Evolutionary conservation across 2,113 vertebrate species (phyloP).

Genomic region (Megaceryle torquata): DNA sequence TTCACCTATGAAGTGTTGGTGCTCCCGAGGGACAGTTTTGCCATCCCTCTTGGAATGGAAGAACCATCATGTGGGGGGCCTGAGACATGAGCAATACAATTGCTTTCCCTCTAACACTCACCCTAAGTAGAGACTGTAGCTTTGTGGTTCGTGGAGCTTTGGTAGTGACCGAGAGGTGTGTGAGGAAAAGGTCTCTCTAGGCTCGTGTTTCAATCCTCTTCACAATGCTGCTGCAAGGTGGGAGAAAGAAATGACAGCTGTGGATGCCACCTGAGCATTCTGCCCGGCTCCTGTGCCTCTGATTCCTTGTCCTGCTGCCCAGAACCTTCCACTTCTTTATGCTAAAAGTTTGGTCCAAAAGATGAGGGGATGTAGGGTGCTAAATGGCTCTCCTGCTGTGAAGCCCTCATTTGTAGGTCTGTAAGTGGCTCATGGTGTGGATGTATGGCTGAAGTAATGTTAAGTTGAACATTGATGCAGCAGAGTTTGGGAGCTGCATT

Average conservation of each 20-base stretch:
- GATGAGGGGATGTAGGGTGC: background rate
- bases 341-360: background rate
- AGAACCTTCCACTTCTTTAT: background rate
- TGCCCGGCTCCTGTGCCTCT: background rate
- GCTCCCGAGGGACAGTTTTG: background rate
- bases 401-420: background rate
- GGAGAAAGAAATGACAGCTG: background rate
- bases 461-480: background rate
- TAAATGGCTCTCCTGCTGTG: background rate
- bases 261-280: background rate
- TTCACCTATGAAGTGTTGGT: background rate
- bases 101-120: background rate
- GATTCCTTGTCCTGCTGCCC: background rate
- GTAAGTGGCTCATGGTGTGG: background rate
- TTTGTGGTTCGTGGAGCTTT: background rate
- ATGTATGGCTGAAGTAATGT: background rate
- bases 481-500: background rate
- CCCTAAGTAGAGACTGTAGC: background rate
- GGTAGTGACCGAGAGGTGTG: background rate
- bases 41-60: background rate
- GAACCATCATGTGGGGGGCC: fast-evolving
- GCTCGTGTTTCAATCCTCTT: background rate
- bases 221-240: background rate
- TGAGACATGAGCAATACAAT: background rate
- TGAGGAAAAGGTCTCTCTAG: background rate